Conservation (phyloP, 2,113 vertebrate genomes). For the Indicator maculatus region DNA sequence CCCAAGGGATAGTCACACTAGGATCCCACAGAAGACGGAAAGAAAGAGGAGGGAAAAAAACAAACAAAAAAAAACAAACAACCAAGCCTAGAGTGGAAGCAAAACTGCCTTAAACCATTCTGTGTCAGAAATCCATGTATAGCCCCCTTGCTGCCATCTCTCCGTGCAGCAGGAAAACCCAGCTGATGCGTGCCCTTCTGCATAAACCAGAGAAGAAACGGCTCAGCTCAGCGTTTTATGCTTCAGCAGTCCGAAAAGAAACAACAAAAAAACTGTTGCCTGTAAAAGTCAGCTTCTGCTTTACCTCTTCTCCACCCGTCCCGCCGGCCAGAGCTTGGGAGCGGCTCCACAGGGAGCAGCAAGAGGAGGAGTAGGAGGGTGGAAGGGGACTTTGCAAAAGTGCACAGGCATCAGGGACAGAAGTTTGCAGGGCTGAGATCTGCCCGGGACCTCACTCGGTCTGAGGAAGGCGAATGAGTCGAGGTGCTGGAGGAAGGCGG, state of each 20-base stretch:
- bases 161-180: not conserved
- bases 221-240: not conserved
- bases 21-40: not conserved
- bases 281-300: conserved; percentile 49
- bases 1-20: not conserved
- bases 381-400: not conserved
- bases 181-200: not conserved
- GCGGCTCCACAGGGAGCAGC: not conserved
- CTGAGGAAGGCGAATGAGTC: not conserved
- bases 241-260: conserved; percentile 36
- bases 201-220: not conserved
- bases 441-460: not conserved
- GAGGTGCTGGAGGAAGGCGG: not conserved
- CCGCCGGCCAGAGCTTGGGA: not conserved
- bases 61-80: not conserved
- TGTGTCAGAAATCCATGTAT: not conserved
- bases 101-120: conserved; percentile 33
- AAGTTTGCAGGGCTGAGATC: conserved; percentile 33
- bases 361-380: not conserved
- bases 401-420: not conserved
- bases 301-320: conserved; percentile 34
- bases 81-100: not conserved
- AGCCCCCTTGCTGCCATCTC: not conserved
- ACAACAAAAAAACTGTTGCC: conserved; percentile 47
- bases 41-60: not conserved